Base-by-base conservation (phyloP, 2,113 vertebrate genomes). In the Pao palembangensis region DNA sequence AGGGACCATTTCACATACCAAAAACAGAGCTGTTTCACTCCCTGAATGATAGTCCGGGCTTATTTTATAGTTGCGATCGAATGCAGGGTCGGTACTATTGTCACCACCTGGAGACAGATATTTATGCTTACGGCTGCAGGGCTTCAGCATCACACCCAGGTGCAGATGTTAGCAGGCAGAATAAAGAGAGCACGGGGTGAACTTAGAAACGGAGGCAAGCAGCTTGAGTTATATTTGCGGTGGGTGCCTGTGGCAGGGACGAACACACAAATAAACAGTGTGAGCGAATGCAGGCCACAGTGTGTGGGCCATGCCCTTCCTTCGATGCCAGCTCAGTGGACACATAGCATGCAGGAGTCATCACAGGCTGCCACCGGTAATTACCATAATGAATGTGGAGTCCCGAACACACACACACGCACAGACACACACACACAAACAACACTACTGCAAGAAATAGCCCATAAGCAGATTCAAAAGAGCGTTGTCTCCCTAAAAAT, bases 331-430 rank as follows among this genome's bases (percentile, higher is more conserved):
- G 71, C 81, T 85, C 65, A 59, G 67, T 70, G 75, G 79, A 84
- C 76, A 70, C 61, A 49, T 71, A 76, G 72, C 52, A 71, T 69
- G 79, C 67, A 61, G 69, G 80, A 84, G 76, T 87, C 81, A 76
- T 79, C 53, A 11, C 71, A 70, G 52, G 49, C 82, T 87, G 85
- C 80, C 85, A 82, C 34, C 25, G 67, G 55, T 80, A 78, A 87
- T 87, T 85, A 80, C 64, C 74, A 74, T 85, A 86, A 87, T 85
- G 79, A 86, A 79, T 79, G 76, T 78, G 81, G 78, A 78, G 53
- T 54, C 55, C 48, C 5, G 18, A 58, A 82, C 69, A 65, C 50
- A 58, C 49, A 69, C 61, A 64, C 47, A 57, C 23, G 5, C 23
- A 25, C 23, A 34, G 2, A 34, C 31, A 34, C 34, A 38, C 34